Evolutionary conservation across 2,797 vertebrate genomes (phyloP).

Genomic region (Darevskia mixta): DNA sequence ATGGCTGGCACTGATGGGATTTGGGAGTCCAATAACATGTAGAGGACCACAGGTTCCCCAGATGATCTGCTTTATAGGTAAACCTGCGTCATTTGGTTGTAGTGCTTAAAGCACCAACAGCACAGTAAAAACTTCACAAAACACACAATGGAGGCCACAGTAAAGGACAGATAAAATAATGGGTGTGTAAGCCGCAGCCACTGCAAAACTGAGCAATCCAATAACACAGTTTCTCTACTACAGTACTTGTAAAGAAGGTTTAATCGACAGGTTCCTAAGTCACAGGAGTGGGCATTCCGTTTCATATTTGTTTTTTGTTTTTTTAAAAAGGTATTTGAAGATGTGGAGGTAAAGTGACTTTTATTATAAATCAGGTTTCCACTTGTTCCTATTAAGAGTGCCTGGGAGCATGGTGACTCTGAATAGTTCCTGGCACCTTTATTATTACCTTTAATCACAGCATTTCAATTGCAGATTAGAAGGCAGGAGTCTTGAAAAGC

Average conservation of each 20-base stretch:
- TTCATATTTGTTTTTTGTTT: slow-evolving; percentile 38
- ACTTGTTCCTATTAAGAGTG: slow-evolving; percentile 40
- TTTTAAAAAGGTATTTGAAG: slow-evolving; percentile 48
- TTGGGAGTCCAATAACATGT: too few species aligned
- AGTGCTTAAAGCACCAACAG: neutral
- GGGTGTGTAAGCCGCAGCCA: neutral
- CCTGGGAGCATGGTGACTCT: slow-evolving; percentile 28
- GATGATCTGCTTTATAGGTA: too few species aligned
- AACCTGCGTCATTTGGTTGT: neutral
- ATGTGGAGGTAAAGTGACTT: slow-evolving; percentile 52
- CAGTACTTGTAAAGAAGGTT: slow-evolving; percentile 26
- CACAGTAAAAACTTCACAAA: neutral
- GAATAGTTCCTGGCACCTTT: slow-evolving; percentile 37
- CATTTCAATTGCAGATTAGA: slow-evolving; percentile 7
- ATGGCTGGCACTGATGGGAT: too few species aligned
- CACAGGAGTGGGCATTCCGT: slow-evolving; percentile 29
- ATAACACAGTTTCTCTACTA: slow-evolving; percentile 10
- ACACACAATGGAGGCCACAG: neutral
- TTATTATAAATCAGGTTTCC: slow-evolving; percentile 54
- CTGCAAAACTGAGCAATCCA: neutral
- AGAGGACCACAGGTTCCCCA: too few species aligned
- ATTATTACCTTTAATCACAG: rapidly evolving
- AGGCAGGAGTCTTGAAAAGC: slow-evolving; percentile 23
- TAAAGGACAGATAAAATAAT: neutral
- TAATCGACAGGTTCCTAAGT: slow-evolving; percentile 47